A percentile compares a stretch with the other conserved stretches of the same genome.
Conservation (phyloP, 2,113 vertebrate species). For the Gallinago media region DNA sequence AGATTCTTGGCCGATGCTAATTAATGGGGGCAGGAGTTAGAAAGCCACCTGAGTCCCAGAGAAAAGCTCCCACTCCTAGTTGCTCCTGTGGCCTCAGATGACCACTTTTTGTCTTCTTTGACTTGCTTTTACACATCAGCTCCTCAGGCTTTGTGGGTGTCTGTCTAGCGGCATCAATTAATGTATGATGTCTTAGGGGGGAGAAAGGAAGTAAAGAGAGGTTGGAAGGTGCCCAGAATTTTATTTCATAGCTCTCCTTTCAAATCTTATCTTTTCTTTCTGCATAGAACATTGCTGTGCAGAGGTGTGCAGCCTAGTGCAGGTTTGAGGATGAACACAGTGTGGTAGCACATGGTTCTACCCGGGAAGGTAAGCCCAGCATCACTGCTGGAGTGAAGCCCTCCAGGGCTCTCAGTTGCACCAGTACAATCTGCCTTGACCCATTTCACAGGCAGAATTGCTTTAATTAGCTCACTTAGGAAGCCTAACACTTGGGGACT, state of each 20-base stretch:
- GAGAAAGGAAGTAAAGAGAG: not conserved
- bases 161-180: not conserved
- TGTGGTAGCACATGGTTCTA: not conserved
- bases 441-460: not conserved
- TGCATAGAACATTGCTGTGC: rapidly evolving
- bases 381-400: not conserved
- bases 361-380: not conserved
- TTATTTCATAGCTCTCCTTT: not conserved
- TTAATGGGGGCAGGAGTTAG: not conserved
- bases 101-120: not conserved
- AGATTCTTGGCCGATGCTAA: not conserved
- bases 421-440: not conserved
- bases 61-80: not conserved
- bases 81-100: not conserved
- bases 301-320: rapidly evolving
- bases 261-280: not conserved
- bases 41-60: not conserved
- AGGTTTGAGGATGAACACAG: rapidly evolving
- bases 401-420: not conserved
- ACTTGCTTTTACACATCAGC: not conserved
- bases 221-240: not conserved
- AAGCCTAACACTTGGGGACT: not conserved
- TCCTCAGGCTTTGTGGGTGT: not conserved
- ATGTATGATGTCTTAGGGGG: not conserved
- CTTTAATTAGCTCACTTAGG: not conserved